phyloP scores from a whole-genome alignment of 1,140 invertebrate genomes.

The Atta texana region DNA sequence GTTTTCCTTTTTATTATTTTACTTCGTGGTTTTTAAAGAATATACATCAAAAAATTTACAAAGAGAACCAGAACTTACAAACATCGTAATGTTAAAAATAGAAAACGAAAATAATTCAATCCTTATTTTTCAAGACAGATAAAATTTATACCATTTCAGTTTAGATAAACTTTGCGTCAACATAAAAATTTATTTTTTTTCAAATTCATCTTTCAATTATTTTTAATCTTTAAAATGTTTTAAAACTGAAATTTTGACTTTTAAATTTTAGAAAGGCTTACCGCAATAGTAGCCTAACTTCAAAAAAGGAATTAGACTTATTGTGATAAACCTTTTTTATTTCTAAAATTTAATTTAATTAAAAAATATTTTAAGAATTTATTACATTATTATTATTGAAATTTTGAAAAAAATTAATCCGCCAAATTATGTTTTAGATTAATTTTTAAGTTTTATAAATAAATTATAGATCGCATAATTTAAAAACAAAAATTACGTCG shows the following conservation, averaged over 20 bases:
- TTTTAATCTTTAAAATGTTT: background rate
- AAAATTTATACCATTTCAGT: background rate
- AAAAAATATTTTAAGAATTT: too few species aligned
- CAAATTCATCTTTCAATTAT: background rate
- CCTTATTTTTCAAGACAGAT: background rate
- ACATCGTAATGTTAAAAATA: background rate
- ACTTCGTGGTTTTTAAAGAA: background rate
- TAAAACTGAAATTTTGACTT: background rate
- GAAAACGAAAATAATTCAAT: background rate
- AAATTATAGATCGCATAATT: background rate
- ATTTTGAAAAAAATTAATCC: background rate
- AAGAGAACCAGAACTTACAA: background rate
- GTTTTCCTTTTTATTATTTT: background rate
- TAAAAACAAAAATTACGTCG: background rate
- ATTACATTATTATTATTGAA: too few species aligned
- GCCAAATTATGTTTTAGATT: background rate
- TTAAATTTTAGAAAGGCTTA: background rate
- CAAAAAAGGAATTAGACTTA: background rate
- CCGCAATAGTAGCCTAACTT: background rate
- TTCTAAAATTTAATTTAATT: too few species aligned
- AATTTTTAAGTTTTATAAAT: background rate
- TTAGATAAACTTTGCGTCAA: background rate
- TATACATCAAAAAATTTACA: conserved; percentile 1
- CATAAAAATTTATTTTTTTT: background rate
- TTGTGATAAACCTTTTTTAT: too few species aligned